phyloP scores from a whole-genome alignment of 2,113 vertebrate species.

The Hippocampus zosterae region DNA sequence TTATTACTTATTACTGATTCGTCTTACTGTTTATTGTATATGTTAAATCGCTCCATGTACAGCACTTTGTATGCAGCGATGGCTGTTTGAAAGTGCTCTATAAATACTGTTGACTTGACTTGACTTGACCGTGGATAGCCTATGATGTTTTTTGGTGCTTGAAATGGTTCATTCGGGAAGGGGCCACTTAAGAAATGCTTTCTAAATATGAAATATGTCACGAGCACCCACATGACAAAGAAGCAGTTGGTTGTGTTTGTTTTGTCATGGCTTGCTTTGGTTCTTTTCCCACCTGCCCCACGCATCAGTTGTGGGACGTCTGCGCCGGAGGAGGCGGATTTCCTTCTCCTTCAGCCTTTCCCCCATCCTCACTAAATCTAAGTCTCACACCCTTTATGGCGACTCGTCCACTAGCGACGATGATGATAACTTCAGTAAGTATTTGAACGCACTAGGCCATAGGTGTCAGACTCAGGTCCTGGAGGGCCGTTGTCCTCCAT shows the following conservation, averaged over 20 bases:
- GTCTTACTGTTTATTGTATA: too few species aligned
- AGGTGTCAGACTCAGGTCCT: too few species aligned
- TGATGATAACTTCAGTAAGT: conserved; percentile 87
- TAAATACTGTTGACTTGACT: too few species aligned
- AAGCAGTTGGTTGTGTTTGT: not conserved
- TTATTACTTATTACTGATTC: too few species aligned
- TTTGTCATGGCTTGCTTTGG: conserved; percentile 52
- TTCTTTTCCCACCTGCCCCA: conserved; percentile 47
- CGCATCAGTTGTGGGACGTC: conserved; percentile 68
- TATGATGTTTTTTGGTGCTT: too few species aligned
- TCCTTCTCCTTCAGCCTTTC: conserved; percentile 92
- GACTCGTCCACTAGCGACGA: conserved; percentile 91
- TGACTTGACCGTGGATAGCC: too few species aligned
- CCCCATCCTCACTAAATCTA: conserved; percentile 88
- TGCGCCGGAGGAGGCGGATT: conserved; percentile 78
- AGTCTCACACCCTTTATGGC: conserved; percentile 78
- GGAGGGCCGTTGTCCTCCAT: too few species aligned
- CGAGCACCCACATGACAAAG: not conserved
- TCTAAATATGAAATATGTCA: not conserved
- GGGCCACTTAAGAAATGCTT: not conserved
- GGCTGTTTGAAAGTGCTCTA: too few species aligned
- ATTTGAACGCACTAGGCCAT: not conserved
- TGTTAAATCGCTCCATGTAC: too few species aligned
- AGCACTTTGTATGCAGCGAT: too few species aligned
- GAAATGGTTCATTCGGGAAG: too few species aligned